A percentile compares a stretch with the other conserved stretches of the same genome.
Conservation (phyloP, 2,888 invertebrate species). For the Netelia virgata region DNA sequence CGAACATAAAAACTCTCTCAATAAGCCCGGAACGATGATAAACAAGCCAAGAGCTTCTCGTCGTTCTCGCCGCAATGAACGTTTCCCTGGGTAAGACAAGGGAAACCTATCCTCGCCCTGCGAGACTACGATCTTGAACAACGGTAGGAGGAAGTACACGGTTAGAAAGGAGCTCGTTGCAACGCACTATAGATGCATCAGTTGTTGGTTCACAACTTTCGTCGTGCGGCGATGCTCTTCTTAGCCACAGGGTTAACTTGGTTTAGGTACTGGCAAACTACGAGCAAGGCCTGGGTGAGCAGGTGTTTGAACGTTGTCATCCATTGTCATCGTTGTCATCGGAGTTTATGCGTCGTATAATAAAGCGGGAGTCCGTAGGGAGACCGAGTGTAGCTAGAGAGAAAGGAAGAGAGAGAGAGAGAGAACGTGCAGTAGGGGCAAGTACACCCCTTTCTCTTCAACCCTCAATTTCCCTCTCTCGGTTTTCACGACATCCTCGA, state of each 20-base stretch:
- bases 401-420: background rate
- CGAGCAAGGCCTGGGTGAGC: constrained; percentile 32
- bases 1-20: background rate
- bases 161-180: background rate
- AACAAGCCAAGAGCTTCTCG: background rate
- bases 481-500: constrained; percentile 9
- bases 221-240: constrained; percentile 37
- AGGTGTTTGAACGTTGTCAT: constrained; percentile 66
- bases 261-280: constrained; percentile 39
- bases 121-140: constrained; percentile 39
- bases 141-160: constrained; percentile 1
- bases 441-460: background rate
- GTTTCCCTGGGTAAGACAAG: constrained; percentile 40
- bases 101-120: constrained; percentile 4
- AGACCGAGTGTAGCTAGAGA: constrained; percentile 6
- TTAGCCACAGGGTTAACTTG: constrained; percentile 58
- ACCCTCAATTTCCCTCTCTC: background rate
- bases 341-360: constrained; percentile 62
- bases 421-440: background rate
- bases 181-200: constrained; percentile 17
- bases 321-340: constrained; percentile 68
- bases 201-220: constrained; percentile 57
- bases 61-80: constrained; percentile 41
- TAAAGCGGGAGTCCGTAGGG: constrained; percentile 34
- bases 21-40: constrained; percentile 21